Evolutionary conservation across 1,140 invertebrate species (phyloP), one percentile per base, ranked within the genome.

Genomic region (Tenebrio molitor): DNA sequence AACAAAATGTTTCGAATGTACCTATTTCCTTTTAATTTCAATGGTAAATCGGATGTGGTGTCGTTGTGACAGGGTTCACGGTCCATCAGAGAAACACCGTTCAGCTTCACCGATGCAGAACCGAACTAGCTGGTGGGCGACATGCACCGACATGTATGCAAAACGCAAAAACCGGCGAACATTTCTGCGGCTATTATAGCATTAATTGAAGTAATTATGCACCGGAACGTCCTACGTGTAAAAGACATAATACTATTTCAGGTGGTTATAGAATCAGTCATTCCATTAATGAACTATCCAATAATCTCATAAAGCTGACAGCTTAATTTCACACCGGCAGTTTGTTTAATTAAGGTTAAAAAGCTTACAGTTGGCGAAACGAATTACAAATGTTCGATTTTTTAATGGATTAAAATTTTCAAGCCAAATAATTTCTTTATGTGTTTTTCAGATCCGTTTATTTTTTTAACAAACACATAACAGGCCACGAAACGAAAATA

Each of bases 51-150:
- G 64, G 64, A 66, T 66, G 64, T 66, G 64, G 64, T 25, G 41
- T 71, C 63, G 15, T 71, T 71, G 69, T 71, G 69, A 71, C 69
- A 71, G 44, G 42, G 34, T 71, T 71, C 63, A 71, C 69, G 62
- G 69, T 71, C 42, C 41, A 71, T 71, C 62, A 46, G 42, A 65
- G 19, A 50, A 46, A 64, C 64, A 33, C 34, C 62, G 62, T 36
- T 58, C 69, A 12, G 64, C 64, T 66, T 44, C 64, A 21, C 19
- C 21, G 64, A 44, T 42, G 34, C 64, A 66, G 64, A 66, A 66
- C 63, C 25, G 58, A 70, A 50, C 68, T 36, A 69, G 39, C 44
- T 58, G 44, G 21, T 7, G 41, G 44, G 21, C 8, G 41, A 70
- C 39, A 62, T 29, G 46, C 36, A 44, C 34, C 46, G 16, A 62